Base-by-base conservation (phyloP, 2,888 invertebrate species). In the Neoscelio sp. region DNA sequence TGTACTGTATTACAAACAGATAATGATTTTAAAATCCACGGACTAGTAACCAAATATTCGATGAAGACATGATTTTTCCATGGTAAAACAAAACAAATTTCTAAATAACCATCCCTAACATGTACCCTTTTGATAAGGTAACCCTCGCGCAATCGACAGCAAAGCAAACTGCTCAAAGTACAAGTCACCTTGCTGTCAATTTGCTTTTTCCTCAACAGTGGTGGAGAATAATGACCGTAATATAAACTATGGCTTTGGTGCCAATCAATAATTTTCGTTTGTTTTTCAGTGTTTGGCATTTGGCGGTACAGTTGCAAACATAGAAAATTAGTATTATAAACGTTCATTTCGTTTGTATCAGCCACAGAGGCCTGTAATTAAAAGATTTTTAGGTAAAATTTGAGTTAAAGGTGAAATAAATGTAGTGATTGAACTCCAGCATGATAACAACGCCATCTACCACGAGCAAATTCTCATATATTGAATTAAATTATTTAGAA, bases 81-180 rank as follows among this genome's bases (percentile, higher is more conserved):
- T 8, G 95, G 94, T 58, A 95, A 90, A 50, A 94, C 91, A 74
- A 96, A 91, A 80, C 92, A 92, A 15, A 96, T 92, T 87, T 94
- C 93, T 48, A 95, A 90, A 74, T 91, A 87, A 58, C 92, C 92
- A 81, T 93, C 93, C 64, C 91, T 89, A 65, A 92, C 84, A 70
- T 87, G 88, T n/a, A 92, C 89, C 82, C 90, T 91, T 91, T 93
- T 90, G 71, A 92, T 92, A 80, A 88, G 85, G 89, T 95, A 96
- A 23, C 96, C 96, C 90, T 96, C 96, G 40, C 95, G 91, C 78
- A 96, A 91, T 74, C 96, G 91, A 83, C 95, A 94, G 54, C 95
- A 94, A 71, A 96, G 89, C 50, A 96, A 91, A 85, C 94, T 93
- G 80, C 92, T 92, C 75, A 95, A 90, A 58, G 92, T 92, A 75